phyloP scores from a whole-genome alignment of 23 tunicate species.

The Clavelina lepadiformis region DNA sequence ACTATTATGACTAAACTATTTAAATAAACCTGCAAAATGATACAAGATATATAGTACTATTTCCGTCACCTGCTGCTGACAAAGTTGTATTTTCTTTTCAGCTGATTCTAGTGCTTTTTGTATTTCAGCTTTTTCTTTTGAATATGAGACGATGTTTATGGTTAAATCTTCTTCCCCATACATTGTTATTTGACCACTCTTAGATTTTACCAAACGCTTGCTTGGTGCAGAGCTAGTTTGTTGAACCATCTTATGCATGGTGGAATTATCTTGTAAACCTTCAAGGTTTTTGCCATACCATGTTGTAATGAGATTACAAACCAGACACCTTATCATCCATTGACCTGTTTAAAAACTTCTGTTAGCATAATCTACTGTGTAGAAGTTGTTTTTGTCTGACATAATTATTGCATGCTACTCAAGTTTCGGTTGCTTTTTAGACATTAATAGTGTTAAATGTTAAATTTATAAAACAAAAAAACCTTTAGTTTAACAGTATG shows the following conservation, averaged over 20 bases:
- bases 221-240: neutral
- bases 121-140: constrained; percentile 63
- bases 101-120: constrained; percentile 41
- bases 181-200: constrained; percentile 38
- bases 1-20: no score
- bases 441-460: neutral
- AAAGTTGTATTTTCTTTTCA: constrained; percentile 40
- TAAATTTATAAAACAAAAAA: neutral
- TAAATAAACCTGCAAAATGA: no score
- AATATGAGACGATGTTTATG: constrained; percentile 47
- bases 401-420: neutral
- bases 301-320: constrained; percentile 29
- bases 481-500: neutral
- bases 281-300: constrained; percentile 33
- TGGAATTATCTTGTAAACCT: constrained; percentile 28
- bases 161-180: constrained; percentile 58
- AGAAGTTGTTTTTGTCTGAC: neutral
- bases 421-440: neutral
- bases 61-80: constrained; percentile 67
- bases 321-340: constrained; percentile 40
- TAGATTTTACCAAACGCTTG: constrained; percentile 11
- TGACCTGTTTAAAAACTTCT: constrained; percentile 32
- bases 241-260: constrained; percentile 29
- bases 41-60: no score
- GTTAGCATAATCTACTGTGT: no score